These are phyloP conservation scores for Fragum whitleyi DNA, from an alignment of 2,888 invertebrate species.

Conservation along the genomic window DNA sequence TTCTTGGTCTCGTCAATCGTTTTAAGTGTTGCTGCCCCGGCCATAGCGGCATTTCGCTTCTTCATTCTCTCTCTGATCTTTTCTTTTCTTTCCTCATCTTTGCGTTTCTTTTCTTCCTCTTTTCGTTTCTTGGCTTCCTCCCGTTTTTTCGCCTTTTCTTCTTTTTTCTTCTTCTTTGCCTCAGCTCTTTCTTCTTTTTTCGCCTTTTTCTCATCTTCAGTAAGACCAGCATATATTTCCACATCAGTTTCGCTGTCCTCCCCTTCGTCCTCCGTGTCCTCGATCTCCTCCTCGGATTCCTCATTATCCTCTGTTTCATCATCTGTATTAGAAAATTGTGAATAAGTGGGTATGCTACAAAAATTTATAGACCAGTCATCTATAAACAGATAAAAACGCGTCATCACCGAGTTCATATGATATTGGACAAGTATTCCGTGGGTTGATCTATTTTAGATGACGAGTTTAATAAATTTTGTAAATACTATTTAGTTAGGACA, in stretches of 20 bases:
- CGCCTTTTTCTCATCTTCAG: conserved; percentile 18
- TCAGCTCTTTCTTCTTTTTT: conserved; percentile 25
- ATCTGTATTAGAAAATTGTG: too few relatives aligned
- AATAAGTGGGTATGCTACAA: too few relatives aligned
- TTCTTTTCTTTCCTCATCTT: conserved; percentile 6
- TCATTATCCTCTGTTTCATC: background rate
- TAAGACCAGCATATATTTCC: conserved; percentile 3
- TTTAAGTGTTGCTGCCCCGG: conserved; percentile 1
- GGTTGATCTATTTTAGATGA: too few relatives aligned
- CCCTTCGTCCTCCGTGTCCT: conserved; percentile 2
- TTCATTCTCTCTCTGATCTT: conserved; percentile 12
- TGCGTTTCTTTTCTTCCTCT: background rate
- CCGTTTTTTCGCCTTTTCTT: conserved; percentile 10
- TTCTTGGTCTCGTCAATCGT: conserved; percentile 24
- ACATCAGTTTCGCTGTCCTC: conserved; percentile 28
- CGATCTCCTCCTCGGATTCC: conserved; percentile 17
- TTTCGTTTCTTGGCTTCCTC: background rate
- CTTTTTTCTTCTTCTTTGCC: conserved; percentile 9
- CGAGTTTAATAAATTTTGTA: too few relatives aligned
- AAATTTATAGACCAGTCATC: too few relatives aligned
- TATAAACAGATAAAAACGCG: too few relatives aligned
- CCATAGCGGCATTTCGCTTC: conserved; percentile 3
- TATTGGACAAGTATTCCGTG: too few relatives aligned
- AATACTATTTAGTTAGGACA: too few relatives aligned
- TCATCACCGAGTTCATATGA: too few relatives aligned